Base-by-base conservation (phyloP, 2,113 vertebrate genomes). In the Acinonyx jubatus region DNA sequence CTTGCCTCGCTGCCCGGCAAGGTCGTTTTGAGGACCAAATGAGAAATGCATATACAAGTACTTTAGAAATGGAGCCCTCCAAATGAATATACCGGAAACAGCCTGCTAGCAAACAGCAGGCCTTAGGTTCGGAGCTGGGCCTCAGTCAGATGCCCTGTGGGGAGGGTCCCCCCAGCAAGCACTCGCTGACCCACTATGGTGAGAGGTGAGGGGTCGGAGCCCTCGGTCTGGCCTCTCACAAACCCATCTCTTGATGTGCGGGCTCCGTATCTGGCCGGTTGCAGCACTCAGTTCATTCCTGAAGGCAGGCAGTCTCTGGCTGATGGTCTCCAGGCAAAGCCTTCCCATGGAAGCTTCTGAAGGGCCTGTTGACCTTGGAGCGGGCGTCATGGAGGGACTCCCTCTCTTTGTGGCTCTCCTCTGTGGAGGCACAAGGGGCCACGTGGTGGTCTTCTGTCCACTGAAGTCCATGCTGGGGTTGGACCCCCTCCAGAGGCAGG, bases 361-460 rank as follows among this genome's bases (percentile, higher is more conserved):
- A 41, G 15, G 31, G 5, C 31, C 65, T 74, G 31, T 0, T 71
- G n/a, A 16, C 27, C 41, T 16, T 45, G 0, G 4, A 63, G 69
- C 4, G 27, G 15, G 63, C 0, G 0, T 21, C 63, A 5, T 6
- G 25, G 52, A 31, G 5, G 38, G 57, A 11, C 13, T 19, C 27
- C 66, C 13, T 83, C 29, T 23, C 5, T 10, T 3, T 71, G 57
- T 27, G 29, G 13, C 5, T 69, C 3, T 79, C 65, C 25, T 45
- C 52, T 31, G 25, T 14, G 69, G 29, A 55, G 33, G 13, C 10
- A 3, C 18, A 12, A 73, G 66, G 15, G 10, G 12, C 5, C 23
- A 0, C 3, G 0, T 0, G 0, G 7, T 45, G n/a, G 73, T 45
- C 71, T 45, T n/a, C 11, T 69, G 73, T 12, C 23, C 48, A 7